phyloP scores from a whole-genome alignment of 2,113 vertebrate species.

The Taurulus bubalis region DNA sequence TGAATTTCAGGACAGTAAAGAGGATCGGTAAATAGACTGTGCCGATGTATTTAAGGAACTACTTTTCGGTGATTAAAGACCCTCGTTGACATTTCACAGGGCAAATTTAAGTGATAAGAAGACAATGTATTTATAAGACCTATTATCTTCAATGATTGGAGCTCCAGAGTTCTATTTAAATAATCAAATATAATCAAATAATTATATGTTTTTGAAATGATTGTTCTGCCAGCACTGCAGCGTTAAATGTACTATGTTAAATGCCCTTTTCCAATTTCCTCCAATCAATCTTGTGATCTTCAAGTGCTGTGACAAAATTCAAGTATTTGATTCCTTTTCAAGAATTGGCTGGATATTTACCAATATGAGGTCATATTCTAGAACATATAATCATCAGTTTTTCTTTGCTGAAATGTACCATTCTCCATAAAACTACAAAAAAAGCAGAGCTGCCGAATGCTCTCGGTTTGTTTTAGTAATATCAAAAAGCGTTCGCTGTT shows the following conservation, averaged over 20 bases:
- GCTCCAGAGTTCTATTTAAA: not conserved
- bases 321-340: too few relatives aligned
- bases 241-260: too few relatives aligned
- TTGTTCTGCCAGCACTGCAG: too few relatives aligned
- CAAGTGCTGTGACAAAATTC: too few relatives aligned
- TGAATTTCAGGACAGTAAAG: not conserved
- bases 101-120: too few relatives aligned
- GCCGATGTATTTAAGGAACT: not conserved
- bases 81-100: not conserved
- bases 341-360: too few relatives aligned
- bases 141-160: not conserved
- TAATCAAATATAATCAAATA: not conserved
- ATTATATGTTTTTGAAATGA: too few relatives aligned
- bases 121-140: not conserved
- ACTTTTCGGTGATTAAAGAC: not conserved
- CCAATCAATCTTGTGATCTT: too few relatives aligned
- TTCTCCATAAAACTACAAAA: not conserved
- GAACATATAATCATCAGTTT: too few relatives aligned
- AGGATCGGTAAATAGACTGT: not conserved
- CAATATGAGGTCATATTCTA: too few relatives aligned
- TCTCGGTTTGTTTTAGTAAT: not conserved
- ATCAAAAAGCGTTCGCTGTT: not conserved
- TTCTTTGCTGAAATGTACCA: not conserved
- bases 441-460: not conserved
- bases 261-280: too few relatives aligned